Evolutionary conservation across 64 coral and sea anemone genomes (phyloP).

Genomic region (Porites australiensis): DNA sequence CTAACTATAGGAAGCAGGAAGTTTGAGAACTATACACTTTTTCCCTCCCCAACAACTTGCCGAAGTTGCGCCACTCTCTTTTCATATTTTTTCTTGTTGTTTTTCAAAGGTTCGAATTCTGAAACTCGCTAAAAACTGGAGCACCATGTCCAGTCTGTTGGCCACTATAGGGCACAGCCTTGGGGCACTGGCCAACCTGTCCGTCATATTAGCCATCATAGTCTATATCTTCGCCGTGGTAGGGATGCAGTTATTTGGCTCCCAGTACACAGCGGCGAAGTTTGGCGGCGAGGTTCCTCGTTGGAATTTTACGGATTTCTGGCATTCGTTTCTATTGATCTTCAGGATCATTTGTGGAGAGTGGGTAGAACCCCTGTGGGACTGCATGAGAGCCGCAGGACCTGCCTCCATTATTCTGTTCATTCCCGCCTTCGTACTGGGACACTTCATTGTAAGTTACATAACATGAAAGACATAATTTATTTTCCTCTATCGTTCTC

Average conservation of each 20-base stretch:
- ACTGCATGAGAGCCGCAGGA: conserved; percentile 85
- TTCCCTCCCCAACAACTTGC: no score
- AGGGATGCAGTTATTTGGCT: conserved; percentile 96
- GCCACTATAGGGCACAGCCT: conserved; percentile 91
- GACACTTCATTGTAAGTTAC: conserved; percentile 95
- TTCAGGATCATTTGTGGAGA: conserved; percentile 96
- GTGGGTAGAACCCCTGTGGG: conserved; percentile 95
- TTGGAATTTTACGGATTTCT: conserved; percentile 93
- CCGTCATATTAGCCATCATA: conserved; percentile 92
- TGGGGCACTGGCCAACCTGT: conserved; percentile 90
- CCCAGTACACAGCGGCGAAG: conserved; percentile 78
- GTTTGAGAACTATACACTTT: no score
- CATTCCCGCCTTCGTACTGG: conserved; percentile 90
- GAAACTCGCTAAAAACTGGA: conserved; percentile 97
- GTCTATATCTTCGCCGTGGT: conserved; percentile 97
- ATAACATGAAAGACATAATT: neutral
- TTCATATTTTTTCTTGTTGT: neutral
- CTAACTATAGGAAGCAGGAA: no score
- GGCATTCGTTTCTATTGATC: conserved; percentile 93
- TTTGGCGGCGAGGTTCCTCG: conserved; percentile 75
- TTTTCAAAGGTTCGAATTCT: conserved; percentile 87
- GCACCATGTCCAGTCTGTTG: conserved; percentile 89
- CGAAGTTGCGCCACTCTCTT: no score
- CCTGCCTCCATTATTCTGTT: conserved; percentile 78
- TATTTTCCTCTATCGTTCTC: no score